A percentile compares a stretch with the other conserved stretches of the same genome.
phyloP scores from a whole-genome alignment of 2,797 vertebrate genomes.

The Gallinago solitaria region DNA sequence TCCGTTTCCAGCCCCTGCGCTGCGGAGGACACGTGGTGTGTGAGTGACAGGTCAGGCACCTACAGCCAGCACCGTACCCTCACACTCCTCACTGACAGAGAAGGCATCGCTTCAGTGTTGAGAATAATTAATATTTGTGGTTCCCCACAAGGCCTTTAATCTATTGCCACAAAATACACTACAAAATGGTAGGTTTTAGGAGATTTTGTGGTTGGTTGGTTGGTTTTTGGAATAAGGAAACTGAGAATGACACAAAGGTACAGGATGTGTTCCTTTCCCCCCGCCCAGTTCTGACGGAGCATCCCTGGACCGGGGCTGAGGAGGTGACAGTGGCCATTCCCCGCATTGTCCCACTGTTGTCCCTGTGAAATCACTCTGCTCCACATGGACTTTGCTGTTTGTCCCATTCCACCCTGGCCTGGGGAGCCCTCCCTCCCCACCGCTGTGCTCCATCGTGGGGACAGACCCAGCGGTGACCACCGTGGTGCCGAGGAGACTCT shows the following conservation, averaged over 20 bases:
- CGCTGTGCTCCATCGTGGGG: background rate
- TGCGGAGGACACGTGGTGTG: accelerated
- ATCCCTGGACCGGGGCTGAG: accelerated
- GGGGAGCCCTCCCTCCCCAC: background rate
- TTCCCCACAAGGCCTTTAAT: background rate
- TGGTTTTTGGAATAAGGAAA: background rate
- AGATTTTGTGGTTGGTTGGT: too few species aligned
- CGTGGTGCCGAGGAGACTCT: accelerated
- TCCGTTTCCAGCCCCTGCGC: accelerated
- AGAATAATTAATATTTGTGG: background rate
- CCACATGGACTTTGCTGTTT: accelerated
- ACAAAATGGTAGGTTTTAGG: accelerated
- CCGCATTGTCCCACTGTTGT: background rate
- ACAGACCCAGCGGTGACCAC: accelerated
- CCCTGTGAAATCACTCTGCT: background rate
- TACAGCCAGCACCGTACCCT: accelerated
- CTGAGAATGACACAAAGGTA: background rate
- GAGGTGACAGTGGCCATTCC: accelerated
- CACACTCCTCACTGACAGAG: accelerated
- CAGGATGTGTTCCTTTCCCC: background rate
- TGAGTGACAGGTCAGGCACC: background rate
- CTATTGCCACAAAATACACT: background rate
- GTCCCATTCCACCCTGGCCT: accelerated
- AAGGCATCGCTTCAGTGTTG: accelerated
- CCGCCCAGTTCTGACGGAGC: background rate